phyloP scores from a whole-genome alignment of 2,888 invertebrate species.

The Troilus luridus region DNA sequence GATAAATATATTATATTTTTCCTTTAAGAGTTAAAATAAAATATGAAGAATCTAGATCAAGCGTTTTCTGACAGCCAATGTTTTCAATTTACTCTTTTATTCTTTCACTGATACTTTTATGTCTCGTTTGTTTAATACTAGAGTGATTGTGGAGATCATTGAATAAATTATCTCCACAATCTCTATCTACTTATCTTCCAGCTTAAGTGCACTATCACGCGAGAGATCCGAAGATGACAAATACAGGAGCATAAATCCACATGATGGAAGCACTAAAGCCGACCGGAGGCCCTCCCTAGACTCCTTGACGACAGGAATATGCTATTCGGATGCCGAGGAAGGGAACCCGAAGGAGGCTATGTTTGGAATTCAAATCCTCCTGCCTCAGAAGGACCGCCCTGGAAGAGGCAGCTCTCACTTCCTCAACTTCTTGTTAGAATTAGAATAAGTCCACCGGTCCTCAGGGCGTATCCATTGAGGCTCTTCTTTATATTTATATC shows the following conservation, averaged over 20 bases:
- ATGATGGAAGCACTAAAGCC: neutral
- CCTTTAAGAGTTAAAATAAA: too few species aligned
- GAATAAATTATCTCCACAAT: neutral
- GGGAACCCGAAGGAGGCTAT: conserved; percentile 22
- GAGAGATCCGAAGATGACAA: neutral
- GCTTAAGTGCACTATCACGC: neutral
- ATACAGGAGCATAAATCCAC: neutral
- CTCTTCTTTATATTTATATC: neutral
- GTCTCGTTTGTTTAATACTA: neutral
- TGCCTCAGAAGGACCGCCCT: conserved; percentile 23
- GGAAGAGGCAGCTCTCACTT: neutral
- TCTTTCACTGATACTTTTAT: neutral
- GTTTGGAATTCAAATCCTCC: conserved; percentile 39
- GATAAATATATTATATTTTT: too few species aligned
- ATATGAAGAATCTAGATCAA: too few species aligned
- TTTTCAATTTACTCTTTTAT: neutral
- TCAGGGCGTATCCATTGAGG: neutral
- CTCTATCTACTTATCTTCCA: neutral
- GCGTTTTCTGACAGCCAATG: too few species aligned
- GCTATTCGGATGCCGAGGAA: conserved; percentile 27
- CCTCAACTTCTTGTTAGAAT: conserved; percentile 37
- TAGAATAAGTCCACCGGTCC: neutral
- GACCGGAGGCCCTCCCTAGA: neutral
- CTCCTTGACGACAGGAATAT: neutral
- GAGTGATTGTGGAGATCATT: neutral